Conservation (phyloP, 2,888 invertebrate species). For the Zeuzera pyrina region DNA sequence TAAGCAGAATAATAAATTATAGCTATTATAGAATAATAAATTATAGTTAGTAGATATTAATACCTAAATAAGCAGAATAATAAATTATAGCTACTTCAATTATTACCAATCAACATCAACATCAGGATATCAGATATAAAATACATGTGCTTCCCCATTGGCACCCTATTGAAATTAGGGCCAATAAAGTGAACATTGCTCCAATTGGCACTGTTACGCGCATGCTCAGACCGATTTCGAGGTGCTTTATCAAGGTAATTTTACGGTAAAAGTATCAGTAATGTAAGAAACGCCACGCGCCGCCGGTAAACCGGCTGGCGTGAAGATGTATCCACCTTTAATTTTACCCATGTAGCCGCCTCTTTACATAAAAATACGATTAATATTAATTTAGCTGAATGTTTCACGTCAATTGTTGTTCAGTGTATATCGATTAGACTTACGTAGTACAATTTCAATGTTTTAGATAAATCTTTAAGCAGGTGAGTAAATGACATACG, state of each 20-base stretch:
- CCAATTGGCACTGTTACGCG: conserved; percentile 53
- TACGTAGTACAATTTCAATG: conserved; percentile 30
- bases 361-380: conserved; percentile 28
- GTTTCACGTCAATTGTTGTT: conserved; percentile 56
- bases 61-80: no score
- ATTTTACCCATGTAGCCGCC: conserved; percentile 22
- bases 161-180: conserved; percentile 21
- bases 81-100: no score
- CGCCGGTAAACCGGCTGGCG: conserved; percentile 52
- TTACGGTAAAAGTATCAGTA: conserved; percentile 44
- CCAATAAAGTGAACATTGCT: conserved; percentile 38
- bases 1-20: no score
- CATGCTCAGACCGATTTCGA: conserved; percentile 37
- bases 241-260: conserved; percentile 40
- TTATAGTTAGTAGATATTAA: no score
- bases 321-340: conserved; percentile 28
- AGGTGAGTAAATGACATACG: conserved; percentile 12
- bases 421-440: conserved; percentile 38
- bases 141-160: conserved; percentile 24
- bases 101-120: no score
- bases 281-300: conserved; percentile 41
- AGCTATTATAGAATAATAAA: no score
- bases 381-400: conserved; percentile 24
- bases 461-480: conserved; percentile 32
- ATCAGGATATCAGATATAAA: conserved; percentile 15